phyloP scores from a whole-genome alignment of 2,797 vertebrate genomes.

The Mormyrops attenuatus region DNA sequence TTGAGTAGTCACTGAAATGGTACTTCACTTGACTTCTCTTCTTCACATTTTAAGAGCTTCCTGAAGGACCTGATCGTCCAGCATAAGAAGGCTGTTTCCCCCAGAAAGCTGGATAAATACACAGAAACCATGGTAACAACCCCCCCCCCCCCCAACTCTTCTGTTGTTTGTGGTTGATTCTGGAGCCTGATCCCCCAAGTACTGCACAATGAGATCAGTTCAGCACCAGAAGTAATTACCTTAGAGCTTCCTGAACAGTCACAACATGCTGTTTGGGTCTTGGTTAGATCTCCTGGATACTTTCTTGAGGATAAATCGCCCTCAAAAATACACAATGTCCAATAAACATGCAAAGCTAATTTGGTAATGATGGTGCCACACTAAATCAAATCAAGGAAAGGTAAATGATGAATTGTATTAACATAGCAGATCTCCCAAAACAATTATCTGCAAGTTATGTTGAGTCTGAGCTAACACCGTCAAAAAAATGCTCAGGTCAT shows the following conservation, averaged over 20 bases:
- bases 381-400: neutral
- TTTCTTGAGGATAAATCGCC: neutral
- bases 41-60: constrained; percentile 66
- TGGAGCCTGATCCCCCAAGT: neutral
- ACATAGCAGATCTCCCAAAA: neutral
- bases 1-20: neutral
- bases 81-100: constrained; percentile 68
- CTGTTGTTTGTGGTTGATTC: neutral
- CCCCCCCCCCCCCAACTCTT: neutral
- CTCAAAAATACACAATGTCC: neutral
- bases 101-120: constrained; percentile 81
- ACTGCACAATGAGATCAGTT: neutral
- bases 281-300: neutral
- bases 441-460: neutral
- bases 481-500: neutral
- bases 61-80: constrained; percentile 80
- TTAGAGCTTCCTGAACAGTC: neutral
- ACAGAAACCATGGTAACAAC: constrained; percentile 79
- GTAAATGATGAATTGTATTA: neutral
- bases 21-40: neutral
- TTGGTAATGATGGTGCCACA: neutral
- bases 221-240: neutral
- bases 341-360: neutral
- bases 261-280: neutral
- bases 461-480: neutral